Evolutionary conservation across 2,888 invertebrate genomes (phyloP).

Genomic region (Poecilobothrus nobilitatus): DNA sequence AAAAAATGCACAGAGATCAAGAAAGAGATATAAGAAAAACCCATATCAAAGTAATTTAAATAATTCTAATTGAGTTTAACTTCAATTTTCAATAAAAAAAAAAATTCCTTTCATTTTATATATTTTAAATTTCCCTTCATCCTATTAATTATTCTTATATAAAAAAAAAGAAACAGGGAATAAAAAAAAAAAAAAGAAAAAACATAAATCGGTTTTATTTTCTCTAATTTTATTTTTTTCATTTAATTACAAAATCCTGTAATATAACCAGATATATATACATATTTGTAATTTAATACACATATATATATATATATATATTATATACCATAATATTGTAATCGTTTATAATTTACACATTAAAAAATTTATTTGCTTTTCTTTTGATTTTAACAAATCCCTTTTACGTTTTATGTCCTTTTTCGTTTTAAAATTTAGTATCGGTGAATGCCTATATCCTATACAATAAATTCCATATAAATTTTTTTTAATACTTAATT

Average conservation of each 20-base stretch:
- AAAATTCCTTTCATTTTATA: neutral
- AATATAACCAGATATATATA: neutral
- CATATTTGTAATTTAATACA: neutral
- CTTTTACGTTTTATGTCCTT: too few relatives aligned
- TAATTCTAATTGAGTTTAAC: constrained; percentile 1
- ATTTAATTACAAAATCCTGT: constrained; percentile 3
- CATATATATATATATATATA: too few relatives aligned
- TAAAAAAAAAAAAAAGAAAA: neutral
- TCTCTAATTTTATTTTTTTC: neutral
- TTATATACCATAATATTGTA: neutral
- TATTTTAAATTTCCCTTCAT: neutral
- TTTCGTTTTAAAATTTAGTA: too few relatives aligned
- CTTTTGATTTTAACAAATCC: too few relatives aligned
- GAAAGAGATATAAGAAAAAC: neutral
- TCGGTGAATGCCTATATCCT: too few relatives aligned
- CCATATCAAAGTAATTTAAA: neutral
- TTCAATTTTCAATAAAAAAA: neutral
- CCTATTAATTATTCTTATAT: neutral
- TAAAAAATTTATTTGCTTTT: too few relatives aligned
- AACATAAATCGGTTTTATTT: neutral
- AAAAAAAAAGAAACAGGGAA: neutral
- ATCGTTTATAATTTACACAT: too few relatives aligned
- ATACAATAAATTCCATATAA: too few relatives aligned
- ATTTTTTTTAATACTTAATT: too few relatives aligned
- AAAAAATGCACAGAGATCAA: too few relatives aligned